These are phyloP conservation scores for Manis pentadactyla DNA, from an alignment of 2,797 vertebrate genomes.

Conservation along the genomic window DNA sequence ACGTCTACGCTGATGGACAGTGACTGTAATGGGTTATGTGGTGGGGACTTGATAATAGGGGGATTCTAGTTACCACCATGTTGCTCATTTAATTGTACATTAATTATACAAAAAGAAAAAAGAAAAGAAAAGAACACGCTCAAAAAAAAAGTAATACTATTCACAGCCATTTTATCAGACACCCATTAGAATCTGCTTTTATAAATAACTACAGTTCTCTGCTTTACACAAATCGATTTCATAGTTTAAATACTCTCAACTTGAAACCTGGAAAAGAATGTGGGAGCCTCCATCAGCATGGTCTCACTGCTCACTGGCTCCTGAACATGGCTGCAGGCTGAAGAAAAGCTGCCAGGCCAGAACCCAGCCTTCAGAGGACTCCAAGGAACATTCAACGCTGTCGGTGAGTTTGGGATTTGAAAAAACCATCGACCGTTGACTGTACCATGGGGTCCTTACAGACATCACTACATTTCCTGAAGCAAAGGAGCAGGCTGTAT, in stretches of 20 bases:
- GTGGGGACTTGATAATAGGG: too few species aligned
- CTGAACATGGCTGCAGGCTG: slow-evolving; percentile 74
- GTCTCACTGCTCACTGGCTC: slow-evolving; percentile 72
- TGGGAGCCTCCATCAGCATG: slow-evolving; percentile 76
- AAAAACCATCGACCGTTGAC: slow-evolving; percentile 99
- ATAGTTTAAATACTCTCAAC: slow-evolving; percentile 82
- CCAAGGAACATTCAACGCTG: slow-evolving; percentile 99
- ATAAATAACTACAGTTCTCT: slow-evolving; percentile 65
- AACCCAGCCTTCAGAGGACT: slow-evolving; percentile 86
- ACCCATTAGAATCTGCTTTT: slow-evolving; percentile 54
- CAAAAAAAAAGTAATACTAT: background rate
- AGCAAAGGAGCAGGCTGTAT: slow-evolving; percentile 61
- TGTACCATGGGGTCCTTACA: slow-evolving; percentile 96
- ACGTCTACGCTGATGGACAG: too few species aligned
- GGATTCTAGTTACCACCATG: too few species aligned
- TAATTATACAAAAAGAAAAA: too few species aligned
- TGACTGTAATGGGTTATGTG: too few species aligned
- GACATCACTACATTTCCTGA: slow-evolving; percentile 72
- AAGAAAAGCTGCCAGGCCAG: slow-evolving; percentile 69
- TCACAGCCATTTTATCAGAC: slow-evolving; percentile 65
- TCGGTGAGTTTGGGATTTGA: slow-evolving; percentile 99
- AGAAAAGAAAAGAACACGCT: too few species aligned
- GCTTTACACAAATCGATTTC: slow-evolving; percentile 67
- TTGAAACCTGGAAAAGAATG: slow-evolving; percentile 81
- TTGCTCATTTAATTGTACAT: too few species aligned